Evolutionary conservation across 1,140 invertebrate species (phyloP).

Genomic region (Zaprionus inermis): DNA sequence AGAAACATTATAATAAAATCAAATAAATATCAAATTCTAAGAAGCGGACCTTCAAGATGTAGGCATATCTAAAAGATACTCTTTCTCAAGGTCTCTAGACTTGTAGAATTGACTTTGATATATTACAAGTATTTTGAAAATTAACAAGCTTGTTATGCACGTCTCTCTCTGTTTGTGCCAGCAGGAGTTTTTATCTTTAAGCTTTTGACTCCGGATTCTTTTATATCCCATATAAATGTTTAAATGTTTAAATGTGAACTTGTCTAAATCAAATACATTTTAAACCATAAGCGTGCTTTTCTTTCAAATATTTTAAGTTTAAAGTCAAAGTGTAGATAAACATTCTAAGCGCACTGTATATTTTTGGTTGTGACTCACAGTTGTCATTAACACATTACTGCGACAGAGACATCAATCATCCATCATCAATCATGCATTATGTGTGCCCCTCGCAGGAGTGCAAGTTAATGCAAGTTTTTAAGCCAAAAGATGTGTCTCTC

Average conservation of each 20-base stretch:
- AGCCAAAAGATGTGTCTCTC: constrained; percentile 29
- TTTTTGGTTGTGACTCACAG: constrained; percentile 5
- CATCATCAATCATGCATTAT: constrained; percentile 74
- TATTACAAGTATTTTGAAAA: neutral
- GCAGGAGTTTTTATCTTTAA: too few relatives aligned
- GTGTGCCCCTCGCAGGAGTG: constrained; percentile 35
- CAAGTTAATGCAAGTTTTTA: constrained; percentile 46
- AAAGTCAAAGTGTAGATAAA: too few relatives aligned
- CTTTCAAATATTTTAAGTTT: too few relatives aligned
- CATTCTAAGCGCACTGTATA: neutral
- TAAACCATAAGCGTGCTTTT: too few relatives aligned
- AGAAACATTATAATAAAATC: neutral
- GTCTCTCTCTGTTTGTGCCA: too few relatives aligned
- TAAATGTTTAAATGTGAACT: too few relatives aligned
- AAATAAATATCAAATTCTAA: constrained; percentile 5
- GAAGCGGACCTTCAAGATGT: neutral
- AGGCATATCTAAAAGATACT: neutral
- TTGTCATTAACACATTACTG: constrained; percentile 30
- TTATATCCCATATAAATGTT: too few relatives aligned
- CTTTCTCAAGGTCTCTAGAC: neutral
- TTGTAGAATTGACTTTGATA: neutral
- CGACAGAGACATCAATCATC: constrained; percentile 34
- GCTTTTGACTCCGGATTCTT: too few relatives aligned
- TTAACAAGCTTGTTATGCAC: accelerated
- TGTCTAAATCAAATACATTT: too few relatives aligned